phyloP scores from a whole-genome alignment of 2,113 vertebrate genomes.

The Climacteris rufus region DNA sequence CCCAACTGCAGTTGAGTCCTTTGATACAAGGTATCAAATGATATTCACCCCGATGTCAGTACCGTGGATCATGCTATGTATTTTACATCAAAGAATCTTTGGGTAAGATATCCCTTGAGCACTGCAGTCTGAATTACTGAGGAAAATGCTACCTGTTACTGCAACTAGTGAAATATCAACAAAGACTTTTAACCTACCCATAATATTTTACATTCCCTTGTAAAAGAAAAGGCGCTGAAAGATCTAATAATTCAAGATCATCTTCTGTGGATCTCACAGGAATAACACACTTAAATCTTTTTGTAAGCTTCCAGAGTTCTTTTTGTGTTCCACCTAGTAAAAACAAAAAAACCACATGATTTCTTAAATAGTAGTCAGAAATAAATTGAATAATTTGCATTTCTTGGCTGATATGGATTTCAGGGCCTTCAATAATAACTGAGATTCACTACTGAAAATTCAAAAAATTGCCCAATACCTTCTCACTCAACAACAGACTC shows the following conservation, averaged over 20 bases:
- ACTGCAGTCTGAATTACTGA: not conserved
- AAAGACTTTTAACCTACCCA: slow-evolving; percentile 75
- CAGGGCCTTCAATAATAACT: not conserved
- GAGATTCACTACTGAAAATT: not conserved
- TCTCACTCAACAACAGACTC: not conserved
- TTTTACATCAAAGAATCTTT: not conserved
- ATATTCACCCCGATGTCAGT: not conserved
- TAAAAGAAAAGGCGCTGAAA: slow-evolving; percentile 86
- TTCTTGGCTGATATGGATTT: not conserved
- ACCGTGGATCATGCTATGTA: not conserved
- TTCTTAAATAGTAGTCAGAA: not conserved
- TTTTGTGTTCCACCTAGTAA: slow-evolving; percentile 78
- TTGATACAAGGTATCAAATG: not conserved
- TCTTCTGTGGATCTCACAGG: slow-evolving; percentile 77
- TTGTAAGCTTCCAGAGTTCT: slow-evolving; percentile 77
- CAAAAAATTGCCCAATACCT: not conserved
- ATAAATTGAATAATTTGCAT: not conserved
- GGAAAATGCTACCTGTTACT: not conserved
- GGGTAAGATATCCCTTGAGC: not conserved
- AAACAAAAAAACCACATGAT: not conserved
- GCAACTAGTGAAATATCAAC: not conserved
- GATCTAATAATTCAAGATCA: slow-evolving; percentile 76
- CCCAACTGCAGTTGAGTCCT: not conserved
- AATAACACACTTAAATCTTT: slow-evolving; percentile 79
- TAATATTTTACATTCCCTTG: slow-evolving; percentile 78